These are phyloP conservation scores for Tethya wilhelma DNA, from an alignment of 37 sponge, comb jelly and placozoan genomes.

Conservation along the genomic window DNA sequence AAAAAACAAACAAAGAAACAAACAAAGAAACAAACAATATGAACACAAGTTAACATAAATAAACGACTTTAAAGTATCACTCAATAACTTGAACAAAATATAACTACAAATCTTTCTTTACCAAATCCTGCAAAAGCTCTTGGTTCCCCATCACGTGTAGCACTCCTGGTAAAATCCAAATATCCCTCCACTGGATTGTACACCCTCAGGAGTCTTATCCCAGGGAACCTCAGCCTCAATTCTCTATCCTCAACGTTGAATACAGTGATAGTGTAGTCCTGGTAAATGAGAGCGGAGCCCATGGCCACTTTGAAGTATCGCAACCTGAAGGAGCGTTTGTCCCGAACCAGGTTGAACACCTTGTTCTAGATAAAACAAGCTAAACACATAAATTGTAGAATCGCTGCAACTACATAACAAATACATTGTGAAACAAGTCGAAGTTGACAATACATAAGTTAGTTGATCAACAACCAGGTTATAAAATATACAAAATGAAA, in stretches of 20 bases:
- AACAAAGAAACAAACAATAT: too few species aligned
- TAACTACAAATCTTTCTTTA: background rate
- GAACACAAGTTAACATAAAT: too few species aligned
- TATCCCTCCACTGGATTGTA: background rate
- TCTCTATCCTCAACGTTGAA: background rate
- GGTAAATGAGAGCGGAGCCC: background rate
- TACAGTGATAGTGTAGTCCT: background rate
- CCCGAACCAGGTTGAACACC: background rate
- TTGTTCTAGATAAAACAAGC: background rate
- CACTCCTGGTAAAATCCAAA: background rate
- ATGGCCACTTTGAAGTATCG: background rate
- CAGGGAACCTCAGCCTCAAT: background rate
- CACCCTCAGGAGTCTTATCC: background rate
- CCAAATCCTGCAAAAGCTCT: background rate
- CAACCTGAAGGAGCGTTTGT: background rate
- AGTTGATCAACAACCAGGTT: too few species aligned
- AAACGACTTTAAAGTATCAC: too few species aligned
- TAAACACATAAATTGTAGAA: background rate
- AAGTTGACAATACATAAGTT: too few species aligned
- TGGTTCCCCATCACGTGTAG: background rate
- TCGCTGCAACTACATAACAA: background rate
- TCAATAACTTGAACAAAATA: too few species aligned
- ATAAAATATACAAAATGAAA: background rate
- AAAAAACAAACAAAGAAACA: too few species aligned
- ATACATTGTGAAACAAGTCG: too few species aligned